Evolutionary conservation across 2,797 vertebrate species (phyloP), one percentile per base, ranked within the genome.

Genomic region (Margarornis squamiger): DNA sequence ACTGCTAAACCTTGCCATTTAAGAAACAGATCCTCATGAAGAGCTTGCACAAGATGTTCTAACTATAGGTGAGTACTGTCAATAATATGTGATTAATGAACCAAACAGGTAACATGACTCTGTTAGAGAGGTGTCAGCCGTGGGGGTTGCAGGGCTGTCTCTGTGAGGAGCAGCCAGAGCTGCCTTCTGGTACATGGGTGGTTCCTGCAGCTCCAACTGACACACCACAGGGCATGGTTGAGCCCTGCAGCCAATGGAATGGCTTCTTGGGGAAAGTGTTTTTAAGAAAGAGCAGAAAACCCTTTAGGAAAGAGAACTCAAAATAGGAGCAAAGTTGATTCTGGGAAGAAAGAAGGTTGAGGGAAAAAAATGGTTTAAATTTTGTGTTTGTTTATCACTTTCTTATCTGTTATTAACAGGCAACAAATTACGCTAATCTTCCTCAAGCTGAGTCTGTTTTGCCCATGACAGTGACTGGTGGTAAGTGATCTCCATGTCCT

Each of bases 61-160:
- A 73, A 10, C 6, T 65, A 19, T 7, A 14, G 10, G 14, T 57
- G 21, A 66, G 3, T 72, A 65, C 57, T 81, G 6, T 13, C 13
- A 63, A 5, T 7, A 9, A 51, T 65, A n/a, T 20, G 30, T 58
- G 14, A 57, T 57, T 67, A 54, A 68, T 48, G 51, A 95, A 78
- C 27, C 6, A 63, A 63, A 75, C n/a, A 54, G 6, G 8, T 58
- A 68, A 19, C 0, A 1, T 23, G 20, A 48, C 68, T 88, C 68
- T 45, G 45, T 45, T 45, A 45, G 45, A 45, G 20, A 41, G 17
- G 6, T 3, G 0, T 9, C 43, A 32, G 16, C 5, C 39, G 39
- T 0, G 0, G 1, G 9, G 1, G 4, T 30, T 51, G 27, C 11
- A 21, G 34, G n/a, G 8, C 0, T 1, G 6, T 51, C 23, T 76